Percentiles rank a stretch among this genome's conserved stretches.
These are phyloP conservation scores for Takifugu bimaculatus DNA, from an alignment of 2,113 vertebrate genomes.

Conservation along the genomic window DNA sequence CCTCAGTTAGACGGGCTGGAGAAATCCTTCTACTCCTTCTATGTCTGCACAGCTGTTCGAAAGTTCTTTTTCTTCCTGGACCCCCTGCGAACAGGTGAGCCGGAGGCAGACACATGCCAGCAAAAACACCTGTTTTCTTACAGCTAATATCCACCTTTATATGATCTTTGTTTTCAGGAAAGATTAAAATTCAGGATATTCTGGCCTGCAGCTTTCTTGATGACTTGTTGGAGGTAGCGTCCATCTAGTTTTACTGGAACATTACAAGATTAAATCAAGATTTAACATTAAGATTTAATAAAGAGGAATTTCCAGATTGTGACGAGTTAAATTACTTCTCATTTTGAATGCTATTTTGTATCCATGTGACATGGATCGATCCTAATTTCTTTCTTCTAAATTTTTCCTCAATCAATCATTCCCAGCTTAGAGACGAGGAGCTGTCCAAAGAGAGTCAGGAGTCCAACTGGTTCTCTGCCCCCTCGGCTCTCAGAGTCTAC, in stretches of 20 bases:
- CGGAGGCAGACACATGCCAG: neutral
- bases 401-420: neutral
- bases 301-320: no score
- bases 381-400: neutral
- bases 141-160: neutral
- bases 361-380: neutral
- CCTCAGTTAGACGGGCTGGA: conserved; percentile 95
- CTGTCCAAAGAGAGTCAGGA: conserved; percentile 98
- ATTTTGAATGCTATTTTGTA: no score
- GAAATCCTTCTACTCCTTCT: conserved; percentile 98
- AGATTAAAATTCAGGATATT: conserved; percentile 99
- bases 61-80: conserved; percentile 99
- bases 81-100: conserved; percentile 89
- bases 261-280: neutral
- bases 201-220: conserved; percentile 97
- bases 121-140: neutral
- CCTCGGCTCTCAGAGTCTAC: conserved; percentile 92
- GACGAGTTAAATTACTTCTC: no score
- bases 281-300: no score
- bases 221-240: conserved; percentile 89
- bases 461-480: conserved; percentile 98
- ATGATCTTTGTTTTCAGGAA: conserved; percentile 74
- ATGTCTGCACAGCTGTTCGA: conserved; percentile 95
- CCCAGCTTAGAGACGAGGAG: conserved; percentile 93
- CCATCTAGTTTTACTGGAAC: neutral